phyloP scores from a whole-genome alignment of 2,888 invertebrate species.

The Crematogaster levior region DNA sequence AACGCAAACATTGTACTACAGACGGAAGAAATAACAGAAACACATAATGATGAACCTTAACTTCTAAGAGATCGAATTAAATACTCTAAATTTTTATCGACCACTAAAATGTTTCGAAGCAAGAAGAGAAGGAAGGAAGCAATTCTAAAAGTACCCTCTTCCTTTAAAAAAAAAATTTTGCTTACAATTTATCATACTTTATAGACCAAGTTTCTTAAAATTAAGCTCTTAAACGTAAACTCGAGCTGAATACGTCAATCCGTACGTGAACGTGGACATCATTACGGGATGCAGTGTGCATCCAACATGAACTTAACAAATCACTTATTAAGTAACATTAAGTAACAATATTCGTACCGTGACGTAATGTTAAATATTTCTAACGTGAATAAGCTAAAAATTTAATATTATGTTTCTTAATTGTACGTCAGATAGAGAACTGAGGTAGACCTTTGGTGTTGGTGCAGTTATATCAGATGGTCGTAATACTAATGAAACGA shows the following conservation, averaged over 20 bases:
- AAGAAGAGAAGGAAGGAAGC: not conserved
- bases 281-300: not conserved
- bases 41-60: not conserved
- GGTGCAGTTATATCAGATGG: conserved; percentile 70
- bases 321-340: conserved; percentile 56
- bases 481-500: conserved; percentile 64
- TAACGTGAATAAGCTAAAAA: conserved; percentile 47
- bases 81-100: conserved; percentile 32
- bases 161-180: not conserved
- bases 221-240: conserved; percentile 32
- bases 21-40: conserved; percentile 8
- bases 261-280: conserved; percentile 3
- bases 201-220: conserved; percentile 18
- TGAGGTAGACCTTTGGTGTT: conserved; percentile 71
- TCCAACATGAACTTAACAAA: conserved; percentile 42
- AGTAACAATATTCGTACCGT: conserved; percentile 49
- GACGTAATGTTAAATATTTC: conserved; percentile 48
- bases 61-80: not conserved
- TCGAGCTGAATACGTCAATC: conserved; percentile 1
- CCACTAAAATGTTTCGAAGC: conserved; percentile 31
- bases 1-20: conserved; percentile 19
- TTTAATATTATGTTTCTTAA: conserved; percentile 57
- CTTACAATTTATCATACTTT: not conserved
- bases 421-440: conserved; percentile 60
- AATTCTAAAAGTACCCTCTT: not conserved